Base-by-base conservation (phyloP, 2,113 vertebrate genomes). In the Scolopax mira region DNA sequence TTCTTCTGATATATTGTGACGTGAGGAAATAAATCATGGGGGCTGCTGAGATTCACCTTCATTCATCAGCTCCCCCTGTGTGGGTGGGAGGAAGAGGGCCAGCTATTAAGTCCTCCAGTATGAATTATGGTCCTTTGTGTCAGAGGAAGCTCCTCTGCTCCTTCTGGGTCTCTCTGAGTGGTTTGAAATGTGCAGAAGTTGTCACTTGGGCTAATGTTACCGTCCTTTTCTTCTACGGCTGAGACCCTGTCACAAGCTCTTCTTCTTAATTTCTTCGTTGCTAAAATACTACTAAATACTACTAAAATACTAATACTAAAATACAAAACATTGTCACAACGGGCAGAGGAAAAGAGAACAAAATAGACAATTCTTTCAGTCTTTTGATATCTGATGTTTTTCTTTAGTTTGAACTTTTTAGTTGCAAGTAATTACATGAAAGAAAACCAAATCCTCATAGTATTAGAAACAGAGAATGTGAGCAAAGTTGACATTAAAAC, bases 141-240 rank as follows among this genome's bases (percentile, higher is more conserved):
- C 39, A 78, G n/a, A 83, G 22, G 46, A 78, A 74, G 60, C 27
- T 89, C 27, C 21, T 86, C 15, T 1, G 2, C 13, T 44, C 44
- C 31, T 79, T 70, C 33, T 62, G 46, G 2, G 49, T 60, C 18
- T 77, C 57, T 55, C 54, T 70, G 67, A 84, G 69, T 18, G 24
- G 44, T 77, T 4, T 39, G 35, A 69, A 86, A 72, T 4, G 1
- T 0, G 5, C 49, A 66, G 78, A 73, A 81, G 37, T 11, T 2
- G 2, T 51, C 13, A 12, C 51, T 71, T 73, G 1, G 0, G 15
- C 16, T 70, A 39, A 13, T 0, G 0, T 78, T 61, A 9, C 51
- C 37, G 31, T 78, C 6, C 6, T 13, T 69, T 67, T 83, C 44
- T 70, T 70, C 55, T 71, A 25, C 24, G 35, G 41, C 23, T 65